Base-by-base conservation (phyloP, 2,797 vertebrate genomes). In the Melanotaenia pygmaea region DNA sequence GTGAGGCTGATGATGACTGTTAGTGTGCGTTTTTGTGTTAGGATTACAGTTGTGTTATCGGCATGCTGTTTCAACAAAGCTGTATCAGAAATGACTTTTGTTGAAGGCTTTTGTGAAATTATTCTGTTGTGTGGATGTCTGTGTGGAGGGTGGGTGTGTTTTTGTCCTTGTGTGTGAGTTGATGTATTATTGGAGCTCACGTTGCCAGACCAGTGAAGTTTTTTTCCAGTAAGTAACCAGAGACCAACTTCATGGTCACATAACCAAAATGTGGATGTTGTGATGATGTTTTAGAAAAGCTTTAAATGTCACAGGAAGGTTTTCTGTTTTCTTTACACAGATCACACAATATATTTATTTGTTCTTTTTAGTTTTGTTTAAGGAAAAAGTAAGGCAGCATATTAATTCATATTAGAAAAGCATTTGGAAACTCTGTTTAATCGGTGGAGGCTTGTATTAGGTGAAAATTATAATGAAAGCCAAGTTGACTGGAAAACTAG, bases 171-270 rank as follows among this genome's bases (percentile, higher is more conserved):
- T 30, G 24, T 54, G 56, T 61, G 32, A 38, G 30, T 13, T 74
- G 70, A 76, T 32, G 20, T n/a, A n/a, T 61, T 62, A 67, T 79
- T 76, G 58, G 71, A 56, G 65, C 74, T 87, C 76, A 74, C 0
- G 12, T 72, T 64, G 51, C 68, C 62, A 11, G 32, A 74, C 54
- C 16, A 62, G 60, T 62, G 58, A 51, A 34, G 45, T 3, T 40
- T 56, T 74, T 68, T 88, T 84, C 82, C 86, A 78, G 83, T 81
- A 82, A 85, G 79, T 81, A 76, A 82, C 60, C 50, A 60, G 70
- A 83, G 65, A 54, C 56, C 38, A 26, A 54, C 57, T 53, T 43
- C 53, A 45, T 66, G 67, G 60, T 68, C 59, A 59, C 51, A 74
- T 80, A 50, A 70, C 18, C 54, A 47, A 74, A 84, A 58, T 64